These are phyloP conservation scores for Diarsia rubi DNA, from an alignment of 2,888 invertebrate species.

Conservation along the genomic window DNA sequence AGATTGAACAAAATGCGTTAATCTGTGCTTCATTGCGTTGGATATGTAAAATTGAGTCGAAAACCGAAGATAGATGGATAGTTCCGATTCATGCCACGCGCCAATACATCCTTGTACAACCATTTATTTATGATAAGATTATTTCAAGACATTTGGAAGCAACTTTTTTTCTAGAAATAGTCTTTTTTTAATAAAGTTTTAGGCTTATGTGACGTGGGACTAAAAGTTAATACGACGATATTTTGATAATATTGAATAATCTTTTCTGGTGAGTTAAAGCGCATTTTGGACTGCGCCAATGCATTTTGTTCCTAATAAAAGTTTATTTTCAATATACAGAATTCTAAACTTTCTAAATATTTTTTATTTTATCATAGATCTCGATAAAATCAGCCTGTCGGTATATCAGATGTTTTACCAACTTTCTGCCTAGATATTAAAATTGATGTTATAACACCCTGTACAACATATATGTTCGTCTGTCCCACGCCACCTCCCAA, in stretches of 20 bases:
- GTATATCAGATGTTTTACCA: not conserved
- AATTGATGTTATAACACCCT: not conserved
- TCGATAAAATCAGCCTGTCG: not conserved
- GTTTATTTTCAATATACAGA: not conserved
- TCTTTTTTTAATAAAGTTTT: constrained; percentile 11
- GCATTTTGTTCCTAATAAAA: not conserved
- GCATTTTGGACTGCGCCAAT: not conserved
- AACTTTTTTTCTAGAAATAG: constrained; percentile 13
- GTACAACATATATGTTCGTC: not conserved
- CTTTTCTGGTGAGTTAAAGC: not conserved
- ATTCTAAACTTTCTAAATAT: not conserved
- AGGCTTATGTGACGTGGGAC: constrained; percentile 40
- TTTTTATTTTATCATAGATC: not conserved
- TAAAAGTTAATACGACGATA: not conserved
- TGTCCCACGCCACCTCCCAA: constrained; percentile 37
- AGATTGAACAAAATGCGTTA: too few relatives aligned
- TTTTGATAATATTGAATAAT: not conserved
- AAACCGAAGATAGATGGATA: not conserved
- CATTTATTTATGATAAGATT: not conserved
- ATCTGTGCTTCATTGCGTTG: too few relatives aligned
- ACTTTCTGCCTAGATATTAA: not conserved
- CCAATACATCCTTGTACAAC: constrained; percentile 9
- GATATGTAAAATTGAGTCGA: not conserved
- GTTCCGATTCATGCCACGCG: not conserved
- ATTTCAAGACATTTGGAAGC: constrained; percentile 23